Conservation (phyloP, 1,140 invertebrate species). For the Oncopodura yosiiana region DNA sequence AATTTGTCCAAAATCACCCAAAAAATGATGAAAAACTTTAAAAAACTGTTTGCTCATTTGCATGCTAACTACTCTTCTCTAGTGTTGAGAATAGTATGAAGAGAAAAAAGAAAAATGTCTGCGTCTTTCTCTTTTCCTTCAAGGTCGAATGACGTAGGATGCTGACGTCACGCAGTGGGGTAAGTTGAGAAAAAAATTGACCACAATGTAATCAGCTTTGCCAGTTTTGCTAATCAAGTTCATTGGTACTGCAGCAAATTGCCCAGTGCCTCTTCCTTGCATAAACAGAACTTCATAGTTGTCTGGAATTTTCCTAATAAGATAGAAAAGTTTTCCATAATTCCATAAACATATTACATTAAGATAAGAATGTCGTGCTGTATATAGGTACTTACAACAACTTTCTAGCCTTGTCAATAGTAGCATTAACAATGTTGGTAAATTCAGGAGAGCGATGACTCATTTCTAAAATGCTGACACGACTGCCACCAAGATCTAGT, state of each 20-base stretch:
- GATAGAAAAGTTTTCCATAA: constrained; percentile 36
- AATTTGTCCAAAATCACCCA: too few relatives aligned
- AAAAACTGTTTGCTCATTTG: too few relatives aligned
- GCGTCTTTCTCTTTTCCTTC: too few relatives aligned
- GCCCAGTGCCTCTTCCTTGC: constrained; percentile 88
- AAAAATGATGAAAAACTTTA: too few relatives aligned
- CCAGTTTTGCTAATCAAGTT: constrained; percentile 75
- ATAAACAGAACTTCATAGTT: constrained; percentile 91
- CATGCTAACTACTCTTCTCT: too few relatives aligned
- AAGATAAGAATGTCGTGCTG: neutral
- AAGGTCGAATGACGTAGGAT: too few relatives aligned
- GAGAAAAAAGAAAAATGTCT: too few relatives aligned
- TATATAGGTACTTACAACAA: constrained; percentile 57
- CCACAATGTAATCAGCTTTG: constrained; percentile 73
- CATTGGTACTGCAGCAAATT: constrained; percentile 84
- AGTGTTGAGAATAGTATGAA: too few relatives aligned
- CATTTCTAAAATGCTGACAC: constrained; percentile 86
- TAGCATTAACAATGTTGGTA: constrained; percentile 63
- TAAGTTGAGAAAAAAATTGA: too few relatives aligned
- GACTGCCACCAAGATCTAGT: constrained; percentile 57
- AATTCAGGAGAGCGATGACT: constrained; percentile 84
- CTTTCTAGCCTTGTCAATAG: constrained; percentile 64
- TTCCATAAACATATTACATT: too few relatives aligned
- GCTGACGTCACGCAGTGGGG: too few relatives aligned
- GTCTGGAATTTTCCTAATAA: constrained; percentile 69